Evolutionary conservation across 2,113 vertebrate species (phyloP).

Genomic region (Zosterops lateralis): DNA sequence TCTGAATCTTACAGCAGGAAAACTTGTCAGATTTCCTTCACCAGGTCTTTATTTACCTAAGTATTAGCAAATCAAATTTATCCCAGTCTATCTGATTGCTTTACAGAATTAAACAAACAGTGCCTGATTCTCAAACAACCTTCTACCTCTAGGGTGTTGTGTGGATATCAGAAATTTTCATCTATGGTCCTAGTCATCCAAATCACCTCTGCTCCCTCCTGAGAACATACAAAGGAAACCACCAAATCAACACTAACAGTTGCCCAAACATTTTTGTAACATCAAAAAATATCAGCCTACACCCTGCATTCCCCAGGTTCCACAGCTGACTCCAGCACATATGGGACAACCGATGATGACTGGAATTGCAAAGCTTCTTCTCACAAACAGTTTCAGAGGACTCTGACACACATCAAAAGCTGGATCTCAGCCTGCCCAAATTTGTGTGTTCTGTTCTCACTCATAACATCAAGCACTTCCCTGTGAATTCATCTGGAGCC

Average conservation of each 20-base stretch:
- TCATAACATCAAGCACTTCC: not conserved
- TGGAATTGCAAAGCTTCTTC: not conserved
- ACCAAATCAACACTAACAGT: not conserved
- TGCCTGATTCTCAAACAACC: not conserved
- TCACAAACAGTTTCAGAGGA: rapidly evolving
- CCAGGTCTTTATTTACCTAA: not conserved
- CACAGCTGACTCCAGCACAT: rapidly evolving
- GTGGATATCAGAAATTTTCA: not conserved
- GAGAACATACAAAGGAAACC: not conserved
- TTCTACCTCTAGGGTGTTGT: not conserved
- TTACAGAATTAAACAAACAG: slow-evolving; percentile 2
- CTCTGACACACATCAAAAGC: not conserved
- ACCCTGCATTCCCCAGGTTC: not conserved
- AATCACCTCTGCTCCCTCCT: not conserved
- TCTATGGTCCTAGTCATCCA: not conserved
- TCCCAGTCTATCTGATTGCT: not conserved
- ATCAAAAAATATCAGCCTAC: not conserved
- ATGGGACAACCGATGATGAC: rapidly evolving
- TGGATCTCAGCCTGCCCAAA: not conserved
- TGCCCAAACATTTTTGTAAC: not conserved
- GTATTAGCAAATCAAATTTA: not conserved
- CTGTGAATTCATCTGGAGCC: not conserved
- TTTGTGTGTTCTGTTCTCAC: not conserved
- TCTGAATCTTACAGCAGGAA: not conserved
- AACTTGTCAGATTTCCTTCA: not conserved